Base-by-base conservation (phyloP, 2,797 vertebrate genomes). In the Falco naumanni region DNA sequence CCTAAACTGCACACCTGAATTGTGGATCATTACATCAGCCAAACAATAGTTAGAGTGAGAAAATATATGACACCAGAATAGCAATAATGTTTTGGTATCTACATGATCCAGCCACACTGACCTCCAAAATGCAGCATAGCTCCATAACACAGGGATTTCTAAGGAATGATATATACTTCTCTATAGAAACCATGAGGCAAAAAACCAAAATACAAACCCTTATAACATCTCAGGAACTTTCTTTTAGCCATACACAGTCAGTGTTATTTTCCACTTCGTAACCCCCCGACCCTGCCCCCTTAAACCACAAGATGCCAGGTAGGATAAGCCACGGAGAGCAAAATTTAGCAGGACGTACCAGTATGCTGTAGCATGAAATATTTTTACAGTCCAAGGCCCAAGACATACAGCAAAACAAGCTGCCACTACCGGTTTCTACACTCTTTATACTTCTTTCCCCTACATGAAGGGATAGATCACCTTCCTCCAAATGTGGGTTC, bases 251-350 rank as follows among this genome's bases (percentile, higher is more conserved):
- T n/a, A 53, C 13, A 41, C 4, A 63, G 17, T 54, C 25, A 45
- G 4, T 24, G 16, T 39, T 83, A 24, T 34, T 86, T 87, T 79
- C 56, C 10, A 50, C 39, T 74, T 83, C 7, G 31, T 5, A 51
- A 16, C 13, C 6, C 12, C 5, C 22, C 10, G 1, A 5, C 16
- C 10, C 9, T 1, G 1, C 6, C 14, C 6, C 16, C 9, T 77
- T 74, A 86, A 86, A 81, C 13, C 33, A 86, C 34, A 81, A 51
- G 34, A 59, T 77, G 31, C 20, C 45, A 63, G 24, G 13, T 16
- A 82, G 50, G 31, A 63, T n/a, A 81, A 76, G 26, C 13, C 80
- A 51, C 1, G 2, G 48, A 84, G 64, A 64, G 45, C 29, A 94
- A 83, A 77, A 76, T 48, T 45, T 48, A 77, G 39, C 47, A 70